A percentile compares a stretch with the other conserved stretches of the same genome.
phyloP scores from a whole-genome alignment of 2,888 invertebrate genomes.

The Chymomyza procnemis region DNA sequence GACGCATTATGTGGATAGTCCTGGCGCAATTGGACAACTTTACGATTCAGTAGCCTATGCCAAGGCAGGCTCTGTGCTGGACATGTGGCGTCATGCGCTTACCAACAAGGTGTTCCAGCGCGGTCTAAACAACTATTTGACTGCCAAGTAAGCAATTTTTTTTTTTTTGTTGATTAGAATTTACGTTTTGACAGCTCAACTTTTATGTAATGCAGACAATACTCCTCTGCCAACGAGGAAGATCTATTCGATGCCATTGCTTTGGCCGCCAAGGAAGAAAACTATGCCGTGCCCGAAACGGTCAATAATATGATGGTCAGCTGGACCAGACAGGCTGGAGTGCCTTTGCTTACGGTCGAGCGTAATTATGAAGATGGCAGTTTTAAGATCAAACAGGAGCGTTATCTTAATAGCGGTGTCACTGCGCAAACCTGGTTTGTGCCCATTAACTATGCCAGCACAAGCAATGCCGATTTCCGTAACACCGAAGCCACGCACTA shows the following conservation, averaged over 20 bases:
- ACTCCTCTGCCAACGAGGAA: constrained; percentile 61
- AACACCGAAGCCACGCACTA: constrained; percentile 68
- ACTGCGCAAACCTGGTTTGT: constrained; percentile 65
- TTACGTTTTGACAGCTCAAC: too few relatives aligned
- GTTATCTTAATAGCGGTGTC: constrained; percentile 54
- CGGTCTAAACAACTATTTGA: constrained; percentile 72
- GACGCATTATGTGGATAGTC: constrained; percentile 88
- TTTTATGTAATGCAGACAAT: constrained; percentile 46
- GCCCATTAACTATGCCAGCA: constrained; percentile 71
- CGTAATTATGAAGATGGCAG: constrained; percentile 79
- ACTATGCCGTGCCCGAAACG: constrained; percentile 66
- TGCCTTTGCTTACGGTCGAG: constrained; percentile 81
- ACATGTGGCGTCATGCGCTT: constrained; percentile 75
- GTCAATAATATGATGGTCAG: constrained; percentile 82
- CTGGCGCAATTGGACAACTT: constrained; percentile 89
- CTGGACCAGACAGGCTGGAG: constrained; percentile 83
- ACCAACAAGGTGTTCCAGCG: constrained; percentile 69
- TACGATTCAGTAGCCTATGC: constrained; percentile 92
- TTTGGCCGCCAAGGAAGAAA: constrained; percentile 60
- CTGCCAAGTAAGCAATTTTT: constrained; percentile 59
- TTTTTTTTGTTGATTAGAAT: not conserved
- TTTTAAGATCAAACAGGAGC: constrained; percentile 80
- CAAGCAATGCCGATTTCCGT: constrained; percentile 69
- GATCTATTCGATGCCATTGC: constrained; percentile 67
- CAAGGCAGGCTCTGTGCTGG: constrained; percentile 87